Evolutionary conservation across 2,888 invertebrate genomes (phyloP).

Genomic region (Rhagonycha fulva): DNA sequence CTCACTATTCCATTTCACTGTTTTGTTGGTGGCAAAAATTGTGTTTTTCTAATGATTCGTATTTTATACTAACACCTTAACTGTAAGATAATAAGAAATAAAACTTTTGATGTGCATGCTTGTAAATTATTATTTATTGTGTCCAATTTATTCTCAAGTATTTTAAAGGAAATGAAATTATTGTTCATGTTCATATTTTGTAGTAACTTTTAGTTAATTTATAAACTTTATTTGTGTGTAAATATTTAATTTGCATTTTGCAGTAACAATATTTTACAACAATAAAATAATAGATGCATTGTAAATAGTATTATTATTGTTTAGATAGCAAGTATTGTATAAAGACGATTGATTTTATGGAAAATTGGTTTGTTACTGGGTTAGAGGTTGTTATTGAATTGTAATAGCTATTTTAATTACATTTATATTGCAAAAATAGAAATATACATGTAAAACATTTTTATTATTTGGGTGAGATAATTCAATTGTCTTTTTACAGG

Average conservation of each 20-base stretch:
- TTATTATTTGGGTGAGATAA: background rate
- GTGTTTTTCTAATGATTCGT: background rate
- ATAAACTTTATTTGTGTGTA: background rate
- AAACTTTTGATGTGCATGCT: background rate
- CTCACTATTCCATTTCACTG: background rate
- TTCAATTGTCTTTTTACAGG: background rate
- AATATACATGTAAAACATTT: constrained; percentile 18
- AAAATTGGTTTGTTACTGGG: constrained; percentile 26
- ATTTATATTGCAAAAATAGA: constrained; percentile 30
- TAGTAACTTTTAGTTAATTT: constrained; percentile 11
- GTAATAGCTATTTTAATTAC: constrained; percentile 32
- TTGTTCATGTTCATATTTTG: background rate
- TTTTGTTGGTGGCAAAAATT: background rate
- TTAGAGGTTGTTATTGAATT: constrained; percentile 23
- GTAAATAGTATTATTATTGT: constrained; percentile 24
- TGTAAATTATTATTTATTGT: background rate
- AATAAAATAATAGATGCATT: constrained; percentile 8
- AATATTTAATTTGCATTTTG: background rate
- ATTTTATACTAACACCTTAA: constrained; percentile 2
- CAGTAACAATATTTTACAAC: constrained; percentile 7
- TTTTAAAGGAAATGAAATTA: background rate
- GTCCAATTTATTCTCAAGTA: background rate
- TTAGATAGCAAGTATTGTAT: constrained; percentile 7
- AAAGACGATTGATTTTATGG: constrained; percentile 11
- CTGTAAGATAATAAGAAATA: background rate